Percentiles rank a stretch among this genome's conserved stretches.
Conservation (phyloP, 1,140 invertebrate species). For the Forficula auricularia region DNA sequence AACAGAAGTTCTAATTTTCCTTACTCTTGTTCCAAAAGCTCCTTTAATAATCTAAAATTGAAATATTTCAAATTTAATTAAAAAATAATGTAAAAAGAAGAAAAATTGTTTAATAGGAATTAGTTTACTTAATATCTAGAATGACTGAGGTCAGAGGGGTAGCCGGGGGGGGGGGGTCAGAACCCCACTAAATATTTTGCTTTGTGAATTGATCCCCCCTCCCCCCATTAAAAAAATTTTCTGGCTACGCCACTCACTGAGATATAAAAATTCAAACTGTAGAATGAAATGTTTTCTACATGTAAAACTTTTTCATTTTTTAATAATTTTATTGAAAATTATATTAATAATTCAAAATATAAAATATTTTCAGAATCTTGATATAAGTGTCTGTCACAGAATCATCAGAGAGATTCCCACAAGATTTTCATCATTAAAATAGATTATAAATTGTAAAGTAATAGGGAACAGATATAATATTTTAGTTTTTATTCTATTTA, state of each 20-base stretch:
- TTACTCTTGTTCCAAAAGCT: constrained; percentile 62
- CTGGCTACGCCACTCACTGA: too few species aligned
- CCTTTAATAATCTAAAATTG: constrained; percentile 68
- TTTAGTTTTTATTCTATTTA: too few species aligned
- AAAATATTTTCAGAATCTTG: constrained; percentile 3
- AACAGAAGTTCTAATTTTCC: constrained; percentile 86
- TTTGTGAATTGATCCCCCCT: too few species aligned
- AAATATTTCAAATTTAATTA: constrained; percentile 7
- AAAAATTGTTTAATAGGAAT: constrained; percentile 4
- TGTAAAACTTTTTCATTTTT: too few species aligned
- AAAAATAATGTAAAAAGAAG: constrained; percentile 9
- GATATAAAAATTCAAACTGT: too few species aligned
- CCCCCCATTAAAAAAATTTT: too few species aligned
- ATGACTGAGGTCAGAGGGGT: too few species aligned
- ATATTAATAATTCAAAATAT: constrained; percentile 1
- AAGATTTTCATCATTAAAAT: constrained; percentile 25
- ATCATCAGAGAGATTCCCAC: constrained; percentile 43
- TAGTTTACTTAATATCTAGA: constrained; percentile 8
- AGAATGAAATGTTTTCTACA: too few species aligned
- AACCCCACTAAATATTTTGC: too few species aligned
- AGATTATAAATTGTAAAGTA: not conserved
- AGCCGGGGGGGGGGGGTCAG: too few species aligned
- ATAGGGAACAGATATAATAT: too few species aligned
- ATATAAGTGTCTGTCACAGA: constrained; percentile 13
- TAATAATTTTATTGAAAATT: too few species aligned